Base-by-base conservation (phyloP, 1,140 invertebrate genomes). In the Aphaenogaster floridana region DNA sequence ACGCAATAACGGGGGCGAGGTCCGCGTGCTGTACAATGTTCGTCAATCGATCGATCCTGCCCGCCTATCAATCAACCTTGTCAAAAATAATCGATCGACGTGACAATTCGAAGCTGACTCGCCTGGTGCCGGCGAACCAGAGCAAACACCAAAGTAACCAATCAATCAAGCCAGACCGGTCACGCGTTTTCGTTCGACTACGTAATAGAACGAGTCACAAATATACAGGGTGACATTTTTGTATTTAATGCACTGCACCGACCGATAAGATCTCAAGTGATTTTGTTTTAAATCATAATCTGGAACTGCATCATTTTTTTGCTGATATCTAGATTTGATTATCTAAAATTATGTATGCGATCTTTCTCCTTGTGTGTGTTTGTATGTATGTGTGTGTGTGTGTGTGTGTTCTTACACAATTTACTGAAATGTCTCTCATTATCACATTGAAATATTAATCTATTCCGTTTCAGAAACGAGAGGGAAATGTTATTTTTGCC, bases 61-160 rank as follows among this genome's bases (percentile, higher is more conserved):
- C 39, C 39, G 86, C 48, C 93, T 90, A 94, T 94, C 94, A 94
- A 94, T 94, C 94, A 94, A 90, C 79, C 74, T 88, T 87, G 91
- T 94, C 91, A 89, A 86, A 93, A 94, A 94, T 94, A 94, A 94
- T 93, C 92, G 94, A 94, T 94, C 88, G 89, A 91, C 92, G 92
- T 94, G 93, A 94, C 94, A 93, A 94, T 93, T 94, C 90, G 86
- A 93, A 74, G 76, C 63, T 69, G 85, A 79, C 57, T 92, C 85
- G 81, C 86, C 78, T 48, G 61, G 86, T 89, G 87, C 88, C 80
- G 74, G 64, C 87, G 87, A 93, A 90, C 90, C 91, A 86, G 88
- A 90, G 90, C 92, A 90, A 93, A 92, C 90, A 90, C 72, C 89
- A 87, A 90, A 89, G 86, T 87, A 91, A 90, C 87, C 91, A 87